These are phyloP conservation scores for Andrena minutula DNA, from an alignment of 2,888 invertebrate genomes.

Conservation along the genomic window DNA sequence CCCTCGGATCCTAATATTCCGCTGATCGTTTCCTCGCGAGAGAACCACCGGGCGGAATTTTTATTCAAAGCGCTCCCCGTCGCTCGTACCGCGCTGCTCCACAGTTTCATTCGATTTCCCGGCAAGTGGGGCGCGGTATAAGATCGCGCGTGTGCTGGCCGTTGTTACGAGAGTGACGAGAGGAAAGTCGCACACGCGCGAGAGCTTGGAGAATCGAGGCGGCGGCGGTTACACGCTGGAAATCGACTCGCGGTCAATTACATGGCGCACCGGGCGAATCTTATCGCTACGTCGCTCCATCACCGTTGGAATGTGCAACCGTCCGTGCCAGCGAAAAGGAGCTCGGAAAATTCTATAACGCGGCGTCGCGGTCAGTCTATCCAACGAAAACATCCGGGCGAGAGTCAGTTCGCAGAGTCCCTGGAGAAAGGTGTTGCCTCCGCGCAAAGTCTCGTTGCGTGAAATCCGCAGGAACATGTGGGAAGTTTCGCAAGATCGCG, in stretches of 20 bases:
- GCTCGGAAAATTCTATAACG: neutral
- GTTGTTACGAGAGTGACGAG: neutral
- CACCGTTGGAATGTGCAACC: constrained; percentile 5
- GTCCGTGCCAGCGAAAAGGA: neutral
- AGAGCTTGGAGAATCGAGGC: neutral
- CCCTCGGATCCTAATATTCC: too few species aligned
- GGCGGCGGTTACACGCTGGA: neutral
- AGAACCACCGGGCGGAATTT: neutral
- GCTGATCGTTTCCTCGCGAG: neutral
- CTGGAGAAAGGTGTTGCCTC: neutral
- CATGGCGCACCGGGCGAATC: neutral
- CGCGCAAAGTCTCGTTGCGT: neutral
- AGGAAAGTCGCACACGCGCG: neutral
- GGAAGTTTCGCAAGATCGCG: neutral
- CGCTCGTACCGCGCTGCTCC: neutral
- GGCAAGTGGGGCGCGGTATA: too few species aligned
- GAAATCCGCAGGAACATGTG: too few species aligned
- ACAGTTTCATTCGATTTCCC: neutral
- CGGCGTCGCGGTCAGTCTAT: neutral
- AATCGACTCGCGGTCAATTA: constrained; percentile 10
- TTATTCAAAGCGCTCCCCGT: neutral
- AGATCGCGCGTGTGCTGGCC: too few species aligned
- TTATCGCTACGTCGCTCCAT: neutral
- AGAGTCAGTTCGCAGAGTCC: neutral
- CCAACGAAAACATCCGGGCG: neutral